Evolutionary conservation across 2,113 vertebrate genomes (phyloP).

Genomic region (Martes martes): DNA sequence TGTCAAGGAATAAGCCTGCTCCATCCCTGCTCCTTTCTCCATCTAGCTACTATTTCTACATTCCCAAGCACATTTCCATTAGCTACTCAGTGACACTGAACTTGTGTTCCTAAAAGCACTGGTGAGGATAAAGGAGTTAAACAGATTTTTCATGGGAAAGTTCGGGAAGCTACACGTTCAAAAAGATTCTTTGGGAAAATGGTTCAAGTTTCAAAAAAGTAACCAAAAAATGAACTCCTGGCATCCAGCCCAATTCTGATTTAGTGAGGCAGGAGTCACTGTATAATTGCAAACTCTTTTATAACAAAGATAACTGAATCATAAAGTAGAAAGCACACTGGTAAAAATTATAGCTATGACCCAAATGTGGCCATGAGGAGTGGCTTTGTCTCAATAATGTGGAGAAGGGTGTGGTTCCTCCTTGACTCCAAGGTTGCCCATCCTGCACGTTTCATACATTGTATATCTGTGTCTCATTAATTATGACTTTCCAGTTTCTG

Average conservation of each 20-base stretch:
- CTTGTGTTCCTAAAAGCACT: not conserved
- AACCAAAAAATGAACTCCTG: conserved; percentile 28
- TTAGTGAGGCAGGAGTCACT: conserved; percentile 42
- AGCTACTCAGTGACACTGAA: not conserved
- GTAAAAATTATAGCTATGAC: conserved; percentile 30
- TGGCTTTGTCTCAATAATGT: not conserved
- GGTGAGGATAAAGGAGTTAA: not conserved
- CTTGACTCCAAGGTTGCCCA: not conserved
- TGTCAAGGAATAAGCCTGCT: not conserved
- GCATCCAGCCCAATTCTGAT: conserved; percentile 16
- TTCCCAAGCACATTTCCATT: not conserved
- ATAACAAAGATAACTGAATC: conserved; percentile 57
- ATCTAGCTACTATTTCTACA: not conserved
- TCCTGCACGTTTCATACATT: not conserved
- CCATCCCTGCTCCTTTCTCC: not conserved
- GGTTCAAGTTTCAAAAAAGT: not conserved
- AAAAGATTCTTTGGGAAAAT: not conserved
- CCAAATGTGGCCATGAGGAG: not conserved
- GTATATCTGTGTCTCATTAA: conserved; percentile 13
- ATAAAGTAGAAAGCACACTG: conserved; percentile 47
- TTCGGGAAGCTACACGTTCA: not conserved
- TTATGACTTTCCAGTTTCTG: not conserved
- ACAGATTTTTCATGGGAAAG: not conserved
- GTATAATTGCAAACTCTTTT: conserved; percentile 36
- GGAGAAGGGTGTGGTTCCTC: not conserved